Conservation (phyloP, 2,888 invertebrate genomes). For the Hoplodrina ambigua region DNA sequence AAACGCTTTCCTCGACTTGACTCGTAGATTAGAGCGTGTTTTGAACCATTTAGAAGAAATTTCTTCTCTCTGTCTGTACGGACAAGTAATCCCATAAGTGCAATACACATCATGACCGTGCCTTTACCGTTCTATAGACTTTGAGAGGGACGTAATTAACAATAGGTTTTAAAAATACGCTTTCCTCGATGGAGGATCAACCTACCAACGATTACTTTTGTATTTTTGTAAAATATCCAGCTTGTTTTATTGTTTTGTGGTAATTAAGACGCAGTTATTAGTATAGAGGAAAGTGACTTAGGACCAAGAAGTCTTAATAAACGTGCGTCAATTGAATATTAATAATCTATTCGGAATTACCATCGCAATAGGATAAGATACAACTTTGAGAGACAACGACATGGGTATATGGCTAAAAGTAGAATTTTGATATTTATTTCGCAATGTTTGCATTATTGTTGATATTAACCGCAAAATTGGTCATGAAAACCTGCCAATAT, state of each 20-base stretch:
- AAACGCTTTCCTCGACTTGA: constrained; percentile 89
- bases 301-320: constrained; percentile 81
- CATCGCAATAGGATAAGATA: constrained; percentile 84
- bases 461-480: constrained; percentile 61
- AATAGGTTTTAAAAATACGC: constrained; percentile 87
- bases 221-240: constrained; percentile 82
- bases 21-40: constrained; percentile 88
- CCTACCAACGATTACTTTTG: constrained; percentile 82
- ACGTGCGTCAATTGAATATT: constrained; percentile 83
- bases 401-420: constrained; percentile 73
- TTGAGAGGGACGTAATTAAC: constrained; percentile 90
- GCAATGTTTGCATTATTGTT: constrained; percentile 73
- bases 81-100: constrained; percentile 88
- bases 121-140: constrained; percentile 90
- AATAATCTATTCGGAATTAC: constrained; percentile 73
- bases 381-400: constrained; percentile 85
- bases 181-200: constrained; percentile 79
- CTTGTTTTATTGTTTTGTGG: constrained; percentile 77
- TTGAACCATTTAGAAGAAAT: constrained; percentile 88
- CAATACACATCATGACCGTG: constrained; percentile 90
- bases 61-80: constrained; percentile 88
- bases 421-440: constrained; percentile 76
- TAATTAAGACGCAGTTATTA: constrained; percentile 75
- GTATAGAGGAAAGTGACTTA: constrained; percentile 79
- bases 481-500: constrained; percentile 47